Base-by-base conservation (phyloP, 2,888 invertebrate genomes). In the Andrena praecox region DNA sequence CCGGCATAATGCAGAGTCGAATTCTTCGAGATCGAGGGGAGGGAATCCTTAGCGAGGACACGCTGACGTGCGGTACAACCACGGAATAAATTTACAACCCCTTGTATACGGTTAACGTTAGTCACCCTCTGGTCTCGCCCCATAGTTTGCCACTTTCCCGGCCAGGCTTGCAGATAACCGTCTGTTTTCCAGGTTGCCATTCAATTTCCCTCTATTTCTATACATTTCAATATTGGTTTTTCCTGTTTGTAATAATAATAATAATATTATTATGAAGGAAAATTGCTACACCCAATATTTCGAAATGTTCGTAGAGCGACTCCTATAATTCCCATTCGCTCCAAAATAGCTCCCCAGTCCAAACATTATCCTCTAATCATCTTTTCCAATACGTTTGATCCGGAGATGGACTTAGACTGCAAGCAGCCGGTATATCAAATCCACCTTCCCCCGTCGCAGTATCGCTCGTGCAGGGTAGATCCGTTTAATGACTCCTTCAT, bases 1-100 rank as follows among this genome's bases (percentile, higher is more conserved):
- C 90, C 84, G 73, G 92, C 91, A 91, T 93, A 91, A 90, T 88
- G 86, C 87, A 80, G 85, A 87, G 86, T 87, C 77, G 86, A 82
- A 87, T 89, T 89, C 86, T 86, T 87, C 86, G 84, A 68, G 83
- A 82, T 74, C 78, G 75, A 42, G 42, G 42, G 16, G 79, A 70
- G 24, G 79, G 78, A 84, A 82, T 69, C 82, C 72, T 88, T 84
- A 84, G 85, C 80, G 80, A 82, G 63, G 82, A 77, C 80, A 86
- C 81, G 83, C 87, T 84, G 85, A 89, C 89, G 88, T 79, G 78
- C 84, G 85, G 86, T 88, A 86, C 89, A 87, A 89, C 82, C 89
- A 85, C 78, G 85, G 91, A 91, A 91, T 91, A 91, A 91, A 92
- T 92, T 91, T 90, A 87, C 88, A 84, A 86, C 75, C 77, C 83